A percentile compares a stretch with the other conserved stretches of the same genome.
phyloP scores from a whole-genome alignment of 1,140 invertebrate genomes.

The Drosophila neocordata region DNA sequence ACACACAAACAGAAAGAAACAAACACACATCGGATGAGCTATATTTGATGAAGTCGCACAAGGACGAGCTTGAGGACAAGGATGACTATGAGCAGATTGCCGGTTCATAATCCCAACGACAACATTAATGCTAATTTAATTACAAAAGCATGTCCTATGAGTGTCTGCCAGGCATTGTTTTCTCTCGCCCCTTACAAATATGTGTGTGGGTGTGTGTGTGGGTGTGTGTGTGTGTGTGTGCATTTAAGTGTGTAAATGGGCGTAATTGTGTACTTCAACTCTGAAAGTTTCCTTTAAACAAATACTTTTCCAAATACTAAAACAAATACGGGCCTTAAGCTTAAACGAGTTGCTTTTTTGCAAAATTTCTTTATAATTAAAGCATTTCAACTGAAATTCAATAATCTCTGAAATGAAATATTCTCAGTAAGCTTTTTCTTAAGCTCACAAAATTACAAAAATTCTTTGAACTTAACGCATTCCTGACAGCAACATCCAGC shows the following conservation, averaged over 20 bases:
- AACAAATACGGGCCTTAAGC: no score
- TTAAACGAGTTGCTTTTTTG: not conserved
- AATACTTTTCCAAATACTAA: not conserved
- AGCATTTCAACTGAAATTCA: slow-evolving; percentile 1
- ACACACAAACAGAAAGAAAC: not conserved
- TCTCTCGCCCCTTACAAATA: not conserved
- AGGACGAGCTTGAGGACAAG: slow-evolving; percentile 14
- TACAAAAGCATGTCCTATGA: slow-evolving; percentile 59
- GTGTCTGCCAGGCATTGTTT: slow-evolving; percentile 30
- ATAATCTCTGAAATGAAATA: not conserved
- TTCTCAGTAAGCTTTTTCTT: not conserved
- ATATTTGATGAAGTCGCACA: slow-evolving; percentile 61
- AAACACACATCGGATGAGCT: slow-evolving; percentile 57
- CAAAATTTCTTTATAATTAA: not conserved
- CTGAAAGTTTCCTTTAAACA: no score
- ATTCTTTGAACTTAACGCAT: slow-evolving; percentile 6
- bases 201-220: not conserved
- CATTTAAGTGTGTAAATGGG: not conserved
- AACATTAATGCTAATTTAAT: slow-evolving; percentile 71
- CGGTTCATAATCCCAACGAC: slow-evolving; percentile 50
- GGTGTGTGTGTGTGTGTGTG: not conserved
- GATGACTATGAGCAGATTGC: slow-evolving; percentile 27
- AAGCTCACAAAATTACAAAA: not conserved
- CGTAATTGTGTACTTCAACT: not conserved
- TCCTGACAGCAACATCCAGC: not conserved